Conservation (phyloP, 2,113 vertebrate species). For the Sinocyclocheilus anshuiensis region DNA sequence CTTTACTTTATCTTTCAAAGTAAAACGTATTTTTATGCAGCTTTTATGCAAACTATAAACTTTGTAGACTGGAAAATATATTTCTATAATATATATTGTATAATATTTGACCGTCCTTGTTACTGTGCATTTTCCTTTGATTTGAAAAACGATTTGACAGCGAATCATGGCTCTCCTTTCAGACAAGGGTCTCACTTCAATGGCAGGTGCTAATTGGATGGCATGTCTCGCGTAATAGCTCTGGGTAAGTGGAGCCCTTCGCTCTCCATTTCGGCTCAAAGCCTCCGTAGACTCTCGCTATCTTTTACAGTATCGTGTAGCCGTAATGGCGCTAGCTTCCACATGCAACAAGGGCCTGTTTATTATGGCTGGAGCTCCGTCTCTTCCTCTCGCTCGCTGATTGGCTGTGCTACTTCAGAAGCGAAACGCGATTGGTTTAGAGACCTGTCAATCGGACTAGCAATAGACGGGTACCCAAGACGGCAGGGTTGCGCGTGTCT, state of each 20-base stretch:
- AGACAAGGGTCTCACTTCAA: constrained; percentile 54
- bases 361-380: constrained; percentile 40
- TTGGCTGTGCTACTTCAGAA: constrained; percentile 48
- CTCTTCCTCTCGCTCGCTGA: constrained; percentile 35
- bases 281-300: constrained; percentile 19
- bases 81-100: background rate
- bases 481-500: constrained; percentile 59
- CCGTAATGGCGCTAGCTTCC: constrained; percentile 62
- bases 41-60: background rate
- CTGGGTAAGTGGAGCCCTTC: constrained; percentile 35
- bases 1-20: background rate
- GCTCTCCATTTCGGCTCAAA: constrained; percentile 72
- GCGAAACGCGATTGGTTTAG: constrained; percentile 56
- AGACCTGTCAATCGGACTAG: constrained; percentile 47
- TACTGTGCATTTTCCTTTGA: constrained; percentile 19
- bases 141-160: constrained; percentile 54
- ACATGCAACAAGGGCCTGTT: constrained; percentile 42
- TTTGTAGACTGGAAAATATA: background rate
- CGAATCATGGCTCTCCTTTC: constrained; percentile 62
- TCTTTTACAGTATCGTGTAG: constrained; percentile 23
- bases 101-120: constrained; percentile 29
- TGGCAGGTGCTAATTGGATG: constrained; percentile 63
- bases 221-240: constrained; percentile 54
- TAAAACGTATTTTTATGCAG: background rate
- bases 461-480: constrained; percentile 51